Conservation (phyloP, 2,113 vertebrate species). For the Gadus macrocephalus region DNA sequence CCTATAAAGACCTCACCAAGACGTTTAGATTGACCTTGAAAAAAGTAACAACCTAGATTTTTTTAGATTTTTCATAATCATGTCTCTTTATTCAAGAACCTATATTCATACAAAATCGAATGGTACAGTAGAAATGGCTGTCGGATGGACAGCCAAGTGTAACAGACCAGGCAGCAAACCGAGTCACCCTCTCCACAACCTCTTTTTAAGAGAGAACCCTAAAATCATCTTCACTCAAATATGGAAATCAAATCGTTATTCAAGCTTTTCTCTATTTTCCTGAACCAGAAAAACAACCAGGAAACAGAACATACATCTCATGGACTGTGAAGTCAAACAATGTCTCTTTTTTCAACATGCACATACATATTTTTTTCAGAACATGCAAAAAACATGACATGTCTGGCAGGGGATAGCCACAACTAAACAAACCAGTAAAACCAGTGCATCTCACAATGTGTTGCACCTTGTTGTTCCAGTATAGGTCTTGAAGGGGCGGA, state of each 20-base stretch:
- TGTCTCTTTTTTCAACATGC: conserved; percentile 78
- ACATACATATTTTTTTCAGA: conserved; percentile 80
- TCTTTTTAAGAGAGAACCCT: conserved; percentile 26
- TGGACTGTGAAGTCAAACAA: conserved; percentile 81
- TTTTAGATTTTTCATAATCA: conserved; percentile 47
- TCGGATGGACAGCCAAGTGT: conserved; percentile 83
- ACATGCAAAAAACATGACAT: conserved; percentile 89
- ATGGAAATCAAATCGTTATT: conserved; percentile 63
- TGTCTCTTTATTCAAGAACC: conserved; percentile 85
- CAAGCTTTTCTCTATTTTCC: conserved; percentile 67
- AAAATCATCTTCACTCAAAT: conserved; percentile 23
- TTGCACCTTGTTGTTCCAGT: conserved; percentile 65
- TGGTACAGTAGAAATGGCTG: conserved; percentile 88
- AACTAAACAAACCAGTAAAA: conserved; percentile 70
- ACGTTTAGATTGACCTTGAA: too few relatives aligned
- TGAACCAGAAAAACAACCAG: conserved; percentile 77
- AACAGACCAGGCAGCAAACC: conserved; percentile 80
- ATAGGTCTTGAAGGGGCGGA: not conserved
- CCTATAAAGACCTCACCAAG: too few relatives aligned
- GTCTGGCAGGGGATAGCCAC: conserved; percentile 74
- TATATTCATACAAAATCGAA: conserved; percentile 93
- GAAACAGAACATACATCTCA: conserved; percentile 79
- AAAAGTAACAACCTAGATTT: too few relatives aligned
- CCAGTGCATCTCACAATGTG: conserved; percentile 74
- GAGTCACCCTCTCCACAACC: conserved; percentile 70